Evolutionary conservation across 2,113 vertebrate species (phyloP), one percentile per base, ranked within the genome.

Genomic region (Cyrtonyx montezumae): DNA sequence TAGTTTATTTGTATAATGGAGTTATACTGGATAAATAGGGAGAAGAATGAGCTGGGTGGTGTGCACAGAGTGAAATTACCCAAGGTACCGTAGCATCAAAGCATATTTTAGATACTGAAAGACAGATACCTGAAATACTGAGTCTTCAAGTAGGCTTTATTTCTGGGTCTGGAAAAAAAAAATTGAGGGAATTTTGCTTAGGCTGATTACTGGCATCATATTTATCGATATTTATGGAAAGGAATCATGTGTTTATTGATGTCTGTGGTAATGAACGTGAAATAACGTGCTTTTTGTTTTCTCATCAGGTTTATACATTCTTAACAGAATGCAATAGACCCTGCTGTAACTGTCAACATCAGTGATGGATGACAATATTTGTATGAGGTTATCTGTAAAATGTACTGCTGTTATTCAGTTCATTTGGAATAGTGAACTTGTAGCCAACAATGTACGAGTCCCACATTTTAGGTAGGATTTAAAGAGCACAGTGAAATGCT

Each of bases 191-290:
- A 69, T 86, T 86, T 80, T 92, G 23, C 85, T 86, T 83, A 95
- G 69, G 80, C 51, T 96, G 91, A 96, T 91, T 96, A 92, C 82
- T 96, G 95, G 75, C 89, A 94, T 88, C 94, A 78, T 96, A 96
- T 96, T 95, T 96, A 97, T 95, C 91, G 93, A 71, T 97, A 96
- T 96, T 97, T 97, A 96, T 96, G 95, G 93, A 94, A 95, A 95
- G 76, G 69, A 94, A 89, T 90, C 90, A 95, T 82, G 77, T 91
- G 92, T 90, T 91, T 95, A 65, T 97, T 92, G 93, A 95, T 93
- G 79, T 96, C 93, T 97, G 88, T 97, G 89, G 88, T 96, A 85
- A 87, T 77, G 94, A 94, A 88, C 69, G 71, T 95, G 94, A 97
- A 96, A 83, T 97, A 95, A 94, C 37, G 79, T 94, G 87, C 86